phyloP scores from a whole-genome alignment of 1,140 invertebrate genomes.

The Formica selysi region DNA sequence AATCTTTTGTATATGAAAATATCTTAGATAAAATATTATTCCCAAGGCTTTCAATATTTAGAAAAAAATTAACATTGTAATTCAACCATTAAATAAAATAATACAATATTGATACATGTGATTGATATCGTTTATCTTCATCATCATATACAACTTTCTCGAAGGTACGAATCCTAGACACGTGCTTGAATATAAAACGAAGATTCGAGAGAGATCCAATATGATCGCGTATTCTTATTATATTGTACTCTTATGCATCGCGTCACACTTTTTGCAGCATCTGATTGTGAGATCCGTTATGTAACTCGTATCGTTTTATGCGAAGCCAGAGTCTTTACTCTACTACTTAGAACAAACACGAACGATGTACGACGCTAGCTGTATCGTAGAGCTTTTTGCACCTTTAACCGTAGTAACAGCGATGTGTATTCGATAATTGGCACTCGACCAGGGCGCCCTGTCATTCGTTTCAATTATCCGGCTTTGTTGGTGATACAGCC shows the following conservation, averaged over 20 bases:
- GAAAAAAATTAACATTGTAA: conserved; percentile 1
- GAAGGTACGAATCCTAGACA: not conserved
- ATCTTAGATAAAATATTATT: not conserved
- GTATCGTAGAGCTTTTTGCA: conserved; percentile 30
- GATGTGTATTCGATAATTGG: conserved; percentile 63
- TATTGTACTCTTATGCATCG: conserved; percentile 7
- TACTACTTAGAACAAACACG: conserved; percentile 18
- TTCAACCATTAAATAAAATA: not conserved
- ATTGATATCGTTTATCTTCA: not conserved
- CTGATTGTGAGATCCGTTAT: conserved; percentile 18
- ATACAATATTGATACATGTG: not conserved
- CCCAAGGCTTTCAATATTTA: not conserved
- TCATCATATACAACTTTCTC: not conserved
- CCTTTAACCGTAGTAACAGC: not conserved
- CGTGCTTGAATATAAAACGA: not conserved
- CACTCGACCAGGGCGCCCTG: conserved; percentile 48
- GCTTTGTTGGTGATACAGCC: conserved; percentile 39
- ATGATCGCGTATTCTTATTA: not conserved
- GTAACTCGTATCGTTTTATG: conserved; percentile 43
- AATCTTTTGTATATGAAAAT: not conserved
- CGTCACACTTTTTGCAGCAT: conserved; percentile 25
- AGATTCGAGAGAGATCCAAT: conserved; percentile 4
- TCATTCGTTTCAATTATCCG: conserved; percentile 61
- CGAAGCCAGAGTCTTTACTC: not conserved
- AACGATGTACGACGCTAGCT: conserved; percentile 1